Base-by-base conservation (phyloP, 2,113 vertebrate genomes). In the Notothenia rossii region DNA sequence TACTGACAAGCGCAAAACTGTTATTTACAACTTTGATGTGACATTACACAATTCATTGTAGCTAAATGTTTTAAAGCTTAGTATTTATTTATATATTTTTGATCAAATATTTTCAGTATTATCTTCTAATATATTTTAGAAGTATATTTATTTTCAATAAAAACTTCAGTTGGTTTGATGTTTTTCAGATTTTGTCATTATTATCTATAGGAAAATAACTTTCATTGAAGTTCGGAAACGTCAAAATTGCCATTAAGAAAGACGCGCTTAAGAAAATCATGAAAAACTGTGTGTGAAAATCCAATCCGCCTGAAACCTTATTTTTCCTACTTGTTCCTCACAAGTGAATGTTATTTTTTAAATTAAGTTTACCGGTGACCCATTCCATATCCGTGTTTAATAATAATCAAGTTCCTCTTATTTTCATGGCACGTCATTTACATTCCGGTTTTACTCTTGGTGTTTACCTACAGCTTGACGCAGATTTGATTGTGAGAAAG, bases 401-500 rank as follows among this genome's bases (percentile, higher is more conserved):
- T 15, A 5, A 9, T 2, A 40, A 18, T 8, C 20, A 4, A 8
- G 10, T 14, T 29, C 1, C 55, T 4, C 10, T 15, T 0, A 55
- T 69, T 61, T 55, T 72, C 18, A 54, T 7, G 7, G 15, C 13
- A 40, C 46, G 13, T 18, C 0, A 0, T 0, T 5, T 12, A 0
- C 54, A 22, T 81, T 86, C 88, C 86, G 17, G 65, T 61, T 64
- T n/a, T 1, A 7, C 8, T 49, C 15, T 3, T 0, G 2, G 14
- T 77, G 58, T 67, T 62, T 59, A 14, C 20, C 10, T 55, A 0
- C 0, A 82, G 18, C 81, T 89, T 89, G 67, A 86, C 68, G 33
- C 40, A 56, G 7, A 36, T 22, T 33, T 50, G 58, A 46, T 53
- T 72, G 89, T 84, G 84, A 89, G 80, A 90, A 89, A 88, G 60